Conservation (phyloP, 2,797 vertebrate species). For the Chelonia mydas region DNA sequence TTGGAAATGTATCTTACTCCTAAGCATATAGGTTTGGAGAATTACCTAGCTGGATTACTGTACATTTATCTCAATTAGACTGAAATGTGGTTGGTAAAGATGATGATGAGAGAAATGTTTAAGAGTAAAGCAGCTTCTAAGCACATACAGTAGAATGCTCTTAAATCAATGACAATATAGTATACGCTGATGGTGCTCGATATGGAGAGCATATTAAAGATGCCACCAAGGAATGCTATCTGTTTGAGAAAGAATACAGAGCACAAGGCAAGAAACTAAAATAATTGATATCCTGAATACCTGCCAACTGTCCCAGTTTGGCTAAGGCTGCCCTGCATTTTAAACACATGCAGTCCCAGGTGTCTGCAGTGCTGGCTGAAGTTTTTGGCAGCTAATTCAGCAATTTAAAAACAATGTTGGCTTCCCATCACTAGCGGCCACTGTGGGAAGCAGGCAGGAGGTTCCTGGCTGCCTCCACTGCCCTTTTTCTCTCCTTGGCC, state of each 20-base stretch:
- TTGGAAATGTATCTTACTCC: neutral
- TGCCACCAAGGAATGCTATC: neutral
- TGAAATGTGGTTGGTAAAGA: slow-evolving; percentile 11
- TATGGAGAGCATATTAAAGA: slow-evolving; percentile 36
- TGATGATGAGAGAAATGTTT: neutral
- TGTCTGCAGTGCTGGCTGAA: slow-evolving; percentile 49
- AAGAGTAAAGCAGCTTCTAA: neutral
- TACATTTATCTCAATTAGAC: neutral
- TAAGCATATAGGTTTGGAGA: neutral
- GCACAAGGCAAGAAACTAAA: slow-evolving; percentile 58
- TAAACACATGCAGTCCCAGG: slow-evolving; percentile 63
- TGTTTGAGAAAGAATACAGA: slow-evolving; percentile 59
- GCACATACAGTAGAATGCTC: neutral
- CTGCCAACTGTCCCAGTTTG: slow-evolving; percentile 45
- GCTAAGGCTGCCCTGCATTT: slow-evolving; percentile 42
- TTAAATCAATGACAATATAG: slow-evolving; percentile 22
- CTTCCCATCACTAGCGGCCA: slow-evolving; percentile 59
- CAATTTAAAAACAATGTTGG: slow-evolving; percentile 52
- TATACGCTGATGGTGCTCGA: neutral
- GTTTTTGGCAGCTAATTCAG: slow-evolving; percentile 50
- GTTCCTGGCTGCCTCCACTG: slow-evolving; percentile 64
- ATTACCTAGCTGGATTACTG: neutral
- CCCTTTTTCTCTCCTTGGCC: slow-evolving; percentile 59
- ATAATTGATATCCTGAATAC: slow-evolving; percentile 62
- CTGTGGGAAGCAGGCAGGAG: slow-evolving; percentile 22